A percentile compares a stretch with the other conserved stretches of the same genome.
phyloP scores from a whole-genome alignment of 2,888 invertebrate species.

The Nemotelus nigrinus region DNA sequence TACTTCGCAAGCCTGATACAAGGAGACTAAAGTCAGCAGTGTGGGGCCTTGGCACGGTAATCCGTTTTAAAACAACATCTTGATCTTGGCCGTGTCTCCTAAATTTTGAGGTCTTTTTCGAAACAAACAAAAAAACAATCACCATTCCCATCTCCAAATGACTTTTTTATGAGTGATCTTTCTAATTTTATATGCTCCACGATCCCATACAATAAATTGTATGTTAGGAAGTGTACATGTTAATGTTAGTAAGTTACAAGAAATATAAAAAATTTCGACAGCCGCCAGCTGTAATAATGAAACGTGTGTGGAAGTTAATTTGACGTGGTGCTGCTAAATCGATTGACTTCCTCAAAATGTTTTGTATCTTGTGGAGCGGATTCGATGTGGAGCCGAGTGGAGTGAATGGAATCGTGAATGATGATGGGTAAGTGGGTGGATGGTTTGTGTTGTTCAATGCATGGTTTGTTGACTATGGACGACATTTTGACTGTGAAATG shows the following conservation, averaged over 20 bases:
- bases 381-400: neutral
- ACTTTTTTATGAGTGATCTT: constrained; percentile 33
- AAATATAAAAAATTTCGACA: neutral
- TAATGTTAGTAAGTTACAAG: neutral
- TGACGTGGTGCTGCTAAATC: too few species aligned
- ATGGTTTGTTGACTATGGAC: constrained; percentile 26
- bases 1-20: neutral
- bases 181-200: constrained; percentile 12
- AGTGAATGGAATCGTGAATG: neutral
- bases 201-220: neutral
- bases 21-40: neutral
- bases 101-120: constrained; percentile 26
- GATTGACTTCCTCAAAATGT: too few species aligned
- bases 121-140: neutral
- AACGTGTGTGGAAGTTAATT: neutral
- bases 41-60: constrained; percentile 37
- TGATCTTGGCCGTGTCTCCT: constrained; percentile 42
- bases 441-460: constrained; percentile 16
- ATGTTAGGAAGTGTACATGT: neutral
- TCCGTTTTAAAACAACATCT: constrained; percentile 36
- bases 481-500: neutral
- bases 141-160: constrained; percentile 14
- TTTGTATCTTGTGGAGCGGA: too few species aligned
- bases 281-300: constrained; percentile 5
- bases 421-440: neutral